These are phyloP conservation scores for Andrena dorsata DNA, from an alignment of 2,888 invertebrate species.

Conservation along the genomic window DNA sequence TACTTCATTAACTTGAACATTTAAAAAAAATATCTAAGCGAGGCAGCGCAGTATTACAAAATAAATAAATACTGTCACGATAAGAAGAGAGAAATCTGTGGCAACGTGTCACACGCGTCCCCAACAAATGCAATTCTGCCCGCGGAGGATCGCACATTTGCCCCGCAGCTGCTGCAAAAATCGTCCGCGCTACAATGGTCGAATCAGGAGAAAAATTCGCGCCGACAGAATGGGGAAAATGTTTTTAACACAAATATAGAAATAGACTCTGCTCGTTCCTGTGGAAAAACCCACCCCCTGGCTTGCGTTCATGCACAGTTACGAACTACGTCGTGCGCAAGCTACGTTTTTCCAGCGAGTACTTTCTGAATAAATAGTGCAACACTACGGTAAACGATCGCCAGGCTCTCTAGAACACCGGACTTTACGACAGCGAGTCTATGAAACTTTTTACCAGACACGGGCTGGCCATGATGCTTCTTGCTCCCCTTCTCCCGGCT, in stretches of 20 bases:
- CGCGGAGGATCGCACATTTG: not conserved
- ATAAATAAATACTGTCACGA: too few relatives aligned
- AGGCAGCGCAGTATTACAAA: too few relatives aligned
- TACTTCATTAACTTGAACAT: too few relatives aligned
- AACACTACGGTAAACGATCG: conserved; percentile 47
- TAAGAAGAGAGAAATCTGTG: not conserved
- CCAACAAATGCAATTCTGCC: not conserved
- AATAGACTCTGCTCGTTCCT: not conserved
- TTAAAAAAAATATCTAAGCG: too few relatives aligned
- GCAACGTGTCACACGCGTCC: not conserved
- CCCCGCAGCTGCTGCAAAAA: not conserved
- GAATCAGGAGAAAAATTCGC: conserved; percentile 13
- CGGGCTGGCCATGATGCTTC: conserved; percentile 9
- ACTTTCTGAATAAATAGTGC: conserved; percentile 54
- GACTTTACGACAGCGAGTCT: conserved; percentile 19
- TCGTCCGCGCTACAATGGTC: not conserved
- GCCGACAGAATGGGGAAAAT: conserved; percentile 7
- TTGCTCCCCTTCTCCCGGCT: conserved; percentile 18
- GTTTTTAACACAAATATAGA: conserved; percentile 10
- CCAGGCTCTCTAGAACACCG: conserved; percentile 35
- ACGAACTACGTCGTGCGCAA: conserved; percentile 8
- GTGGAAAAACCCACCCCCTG: conserved; percentile 18
- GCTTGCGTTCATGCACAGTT: not conserved
- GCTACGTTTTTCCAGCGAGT: conserved; percentile 24
- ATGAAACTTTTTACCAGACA: conserved; percentile 42